phyloP scores from a whole-genome alignment of 2,797 vertebrate genomes.

The Gobio occitaniae region DNA sequence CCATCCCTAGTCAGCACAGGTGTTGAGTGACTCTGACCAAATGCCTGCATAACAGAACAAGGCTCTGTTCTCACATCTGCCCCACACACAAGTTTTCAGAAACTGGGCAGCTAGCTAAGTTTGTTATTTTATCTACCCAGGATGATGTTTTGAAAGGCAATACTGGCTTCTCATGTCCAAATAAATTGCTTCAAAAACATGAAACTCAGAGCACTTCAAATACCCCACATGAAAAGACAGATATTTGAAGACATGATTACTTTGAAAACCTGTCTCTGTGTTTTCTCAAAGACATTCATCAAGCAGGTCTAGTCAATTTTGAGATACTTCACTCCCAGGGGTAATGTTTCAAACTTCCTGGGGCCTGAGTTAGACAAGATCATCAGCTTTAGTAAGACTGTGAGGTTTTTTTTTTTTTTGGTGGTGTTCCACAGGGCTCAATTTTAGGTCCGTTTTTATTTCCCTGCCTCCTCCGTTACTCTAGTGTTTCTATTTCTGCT shows the following conservation, averaged over 20 bases:
- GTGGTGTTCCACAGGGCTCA: conserved; percentile 23
- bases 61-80: conserved; percentile 22
- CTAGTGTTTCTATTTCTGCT: not conserved
- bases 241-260: conserved; percentile 30
- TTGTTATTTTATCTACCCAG: conserved; percentile 18
- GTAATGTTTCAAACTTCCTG: not conserved
- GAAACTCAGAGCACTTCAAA: not conserved
- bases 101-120: not conserved
- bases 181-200: conserved; percentile 31
- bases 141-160: conserved; percentile 28
- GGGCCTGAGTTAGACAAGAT: not conserved
- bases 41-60: conserved; percentile 2
- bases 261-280: not conserved
- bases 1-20: no score
- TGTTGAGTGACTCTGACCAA: conserved; percentile 28
- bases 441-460: not conserved
- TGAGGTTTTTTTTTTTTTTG: not conserved
- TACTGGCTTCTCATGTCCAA: conserved; percentile 8
- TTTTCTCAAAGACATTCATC: conserved; percentile 19
- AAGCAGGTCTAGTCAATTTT: conserved; percentile 7
- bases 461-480: not conserved
- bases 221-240: not conserved
- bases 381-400: not conserved
- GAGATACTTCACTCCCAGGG: not conserved
- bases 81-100: not conserved